phyloP scores from a whole-genome alignment of 1,140 invertebrate genomes.

The Aphelenchoides fujianensis region DNA sequence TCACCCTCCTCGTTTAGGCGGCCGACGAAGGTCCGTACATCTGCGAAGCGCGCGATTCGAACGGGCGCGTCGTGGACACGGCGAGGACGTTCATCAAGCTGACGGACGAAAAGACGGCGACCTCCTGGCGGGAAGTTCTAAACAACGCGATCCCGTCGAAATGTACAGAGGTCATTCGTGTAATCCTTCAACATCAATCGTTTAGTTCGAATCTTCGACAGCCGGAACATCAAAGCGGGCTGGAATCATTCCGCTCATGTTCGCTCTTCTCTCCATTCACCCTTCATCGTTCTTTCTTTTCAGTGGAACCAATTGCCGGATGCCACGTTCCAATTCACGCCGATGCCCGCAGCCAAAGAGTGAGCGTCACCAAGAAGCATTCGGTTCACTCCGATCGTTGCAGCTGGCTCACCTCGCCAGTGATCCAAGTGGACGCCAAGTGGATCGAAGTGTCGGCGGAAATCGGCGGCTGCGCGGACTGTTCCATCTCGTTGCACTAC shows the following conservation, averaged over 20 bases:
- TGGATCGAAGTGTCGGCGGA: slow-evolving; percentile 19
- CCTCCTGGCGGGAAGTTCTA: neutral
- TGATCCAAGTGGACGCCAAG: slow-evolving; percentile 8
- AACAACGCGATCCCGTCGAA: slow-evolving; percentile 13
- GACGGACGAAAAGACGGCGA: neutral
- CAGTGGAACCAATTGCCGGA: slow-evolving; percentile 11
- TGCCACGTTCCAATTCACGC: neutral
- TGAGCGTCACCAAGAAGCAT: neutral
- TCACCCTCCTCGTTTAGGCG: neutral
- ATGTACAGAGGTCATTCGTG: neutral
- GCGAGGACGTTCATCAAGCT: neutral
- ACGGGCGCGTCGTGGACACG: neutral
- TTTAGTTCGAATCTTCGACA: slow-evolving; percentile 12
- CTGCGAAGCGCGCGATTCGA: neutral
- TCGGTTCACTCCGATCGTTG: neutral
- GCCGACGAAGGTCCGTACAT: neutral
- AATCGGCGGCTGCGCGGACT: slow-evolving; percentile 8
- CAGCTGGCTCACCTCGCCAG: slow-evolving; percentile 15
- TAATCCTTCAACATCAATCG: too few relatives aligned
- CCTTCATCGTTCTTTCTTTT: neutral
- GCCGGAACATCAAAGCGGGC: slow-evolving; percentile 12
- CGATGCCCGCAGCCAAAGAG: slow-evolving; percentile 1
- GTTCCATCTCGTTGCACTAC: slow-evolving; percentile 19
- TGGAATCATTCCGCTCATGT: neutral
- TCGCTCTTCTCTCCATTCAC: too few relatives aligned